These are phyloP conservation scores for Myripristis murdjan DNA, from an alignment of 2,797 vertebrate species.

Conservation along the genomic window DNA sequence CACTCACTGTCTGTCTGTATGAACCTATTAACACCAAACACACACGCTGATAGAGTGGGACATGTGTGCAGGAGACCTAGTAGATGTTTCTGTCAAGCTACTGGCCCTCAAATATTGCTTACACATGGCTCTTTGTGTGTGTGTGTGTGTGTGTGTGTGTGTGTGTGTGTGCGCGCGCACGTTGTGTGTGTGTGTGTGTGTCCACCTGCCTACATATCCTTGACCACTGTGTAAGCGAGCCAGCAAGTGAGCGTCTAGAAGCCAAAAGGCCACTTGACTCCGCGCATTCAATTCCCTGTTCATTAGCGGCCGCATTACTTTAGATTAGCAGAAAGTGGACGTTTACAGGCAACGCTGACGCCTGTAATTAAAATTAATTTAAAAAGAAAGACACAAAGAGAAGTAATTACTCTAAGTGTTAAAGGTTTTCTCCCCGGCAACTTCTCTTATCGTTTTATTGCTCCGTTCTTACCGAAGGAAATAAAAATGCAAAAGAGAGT, in stretches of 20 bases:
- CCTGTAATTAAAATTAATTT: constrained; percentile 85
- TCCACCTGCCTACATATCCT: constrained; percentile 66
- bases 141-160: no score
- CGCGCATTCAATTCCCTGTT: constrained; percentile 77
- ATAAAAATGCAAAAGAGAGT: constrained; percentile 78
- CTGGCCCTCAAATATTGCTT: background rate
- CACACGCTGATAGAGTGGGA: background rate
- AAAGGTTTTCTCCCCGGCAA: constrained; percentile 80
- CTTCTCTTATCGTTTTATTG: constrained; percentile 85
- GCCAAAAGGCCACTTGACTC: constrained; percentile 75
- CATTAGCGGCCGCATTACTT: constrained; percentile 83
- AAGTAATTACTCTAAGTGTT: constrained; percentile 85
- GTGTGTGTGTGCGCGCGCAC: constrained; percentile 9
- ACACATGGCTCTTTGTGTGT: no score
- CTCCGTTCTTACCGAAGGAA: constrained; percentile 65
- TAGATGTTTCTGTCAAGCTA: background rate
- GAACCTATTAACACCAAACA: constrained; percentile 10
- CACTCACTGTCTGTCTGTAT: background rate
- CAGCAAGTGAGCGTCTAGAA: constrained; percentile 47
- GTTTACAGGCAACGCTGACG: constrained; percentile 79
- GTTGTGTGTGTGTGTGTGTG: constrained; percentile 22
- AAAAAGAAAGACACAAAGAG: constrained; percentile 80
- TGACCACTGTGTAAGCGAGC: constrained; percentile 77
- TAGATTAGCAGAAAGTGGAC: constrained; percentile 82
- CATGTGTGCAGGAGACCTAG: background rate